Evolutionary conservation across 2,888 invertebrate genomes (phyloP).

Genomic region (Nineta flava): DNA sequence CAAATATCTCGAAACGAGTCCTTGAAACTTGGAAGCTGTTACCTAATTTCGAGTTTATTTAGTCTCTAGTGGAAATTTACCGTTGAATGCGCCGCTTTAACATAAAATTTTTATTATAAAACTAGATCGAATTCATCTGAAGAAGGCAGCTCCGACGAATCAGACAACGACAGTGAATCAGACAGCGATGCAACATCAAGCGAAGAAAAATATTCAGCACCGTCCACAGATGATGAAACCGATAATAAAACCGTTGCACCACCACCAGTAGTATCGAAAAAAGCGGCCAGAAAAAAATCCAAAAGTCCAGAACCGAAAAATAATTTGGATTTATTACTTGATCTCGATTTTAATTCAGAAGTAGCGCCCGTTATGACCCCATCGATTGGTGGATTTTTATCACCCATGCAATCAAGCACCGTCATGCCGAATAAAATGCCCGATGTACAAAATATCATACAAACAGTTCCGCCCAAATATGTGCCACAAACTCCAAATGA

Average conservation of each 20-base stretch:
- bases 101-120: no score
- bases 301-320: conserved; percentile 34
- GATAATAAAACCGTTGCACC: not conserved
- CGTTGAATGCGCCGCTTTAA: no score
- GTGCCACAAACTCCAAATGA: conserved; percentile 42
- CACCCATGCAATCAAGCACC: conserved; percentile 33
- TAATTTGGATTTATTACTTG: conserved; percentile 68
- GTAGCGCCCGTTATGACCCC: conserved; percentile 66
- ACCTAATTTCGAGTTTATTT: no score
- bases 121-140: not conserved
- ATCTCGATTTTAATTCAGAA: conserved; percentile 49
- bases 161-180: conserved; percentile 16
- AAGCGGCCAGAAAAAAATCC: conserved; percentile 16
- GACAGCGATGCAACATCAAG: conserved; percentile 13
- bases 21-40: no score
- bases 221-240: conserved; percentile 7
- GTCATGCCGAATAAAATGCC: conserved; percentile 9
- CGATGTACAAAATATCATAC: conserved; percentile 23
- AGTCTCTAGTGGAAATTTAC: no score
- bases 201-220: conserved; percentile 15
- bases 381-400: conserved; percentile 61
- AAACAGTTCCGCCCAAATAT: conserved; percentile 41
- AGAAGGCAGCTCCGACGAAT: conserved; percentile 15
- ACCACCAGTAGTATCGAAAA: conserved; percentile 17
- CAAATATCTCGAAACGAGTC: no score